Evolutionary conservation across 92 coral and sea anemone species (phyloP).

Genomic region (Ricordea florida): DNA sequence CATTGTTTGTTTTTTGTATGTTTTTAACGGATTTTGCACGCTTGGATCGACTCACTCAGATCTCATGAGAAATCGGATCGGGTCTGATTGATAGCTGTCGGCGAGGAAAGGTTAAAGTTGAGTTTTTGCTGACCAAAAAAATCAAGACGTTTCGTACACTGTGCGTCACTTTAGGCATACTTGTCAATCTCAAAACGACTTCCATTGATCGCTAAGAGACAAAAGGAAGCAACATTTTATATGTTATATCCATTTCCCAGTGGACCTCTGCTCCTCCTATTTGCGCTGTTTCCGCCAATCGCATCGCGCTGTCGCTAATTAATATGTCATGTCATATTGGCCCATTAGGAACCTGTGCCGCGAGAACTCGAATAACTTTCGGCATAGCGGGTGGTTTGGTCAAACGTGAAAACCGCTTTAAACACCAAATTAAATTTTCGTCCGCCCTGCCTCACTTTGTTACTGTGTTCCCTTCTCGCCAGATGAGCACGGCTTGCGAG

Average conservation of each 20-base stretch:
- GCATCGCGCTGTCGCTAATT: conserved; percentile 46
- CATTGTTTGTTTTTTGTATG: neutral
- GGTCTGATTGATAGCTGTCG: too few species aligned
- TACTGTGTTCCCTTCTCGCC: conserved; percentile 14
- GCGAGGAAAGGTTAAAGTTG: neutral
- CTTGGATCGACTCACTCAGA: too few species aligned
- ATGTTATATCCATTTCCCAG: conserved; percentile 83
- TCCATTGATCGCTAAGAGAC: conserved; percentile 36
- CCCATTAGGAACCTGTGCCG: conserved; percentile 46
- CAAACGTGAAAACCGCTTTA: conserved; percentile 3
- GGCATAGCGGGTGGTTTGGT: conserved; percentile 52
- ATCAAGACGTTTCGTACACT: neutral
- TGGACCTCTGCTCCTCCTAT: conserved; percentile 82
- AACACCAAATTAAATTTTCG: conserved; percentile 6
- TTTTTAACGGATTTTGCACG: neutral
- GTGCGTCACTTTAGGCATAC: conserved; percentile 27
- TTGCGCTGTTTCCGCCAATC: conserved; percentile 60
- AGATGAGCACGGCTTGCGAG: conserved; percentile 93
- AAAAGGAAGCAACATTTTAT: conserved; percentile 71
- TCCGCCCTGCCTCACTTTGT: neutral
- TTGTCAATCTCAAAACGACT: conserved; percentile 44
- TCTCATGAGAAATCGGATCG: too few species aligned
- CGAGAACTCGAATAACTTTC: conserved; percentile 28
- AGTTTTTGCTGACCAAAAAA: neutral
- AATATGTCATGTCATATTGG: conserved; percentile 67